These are phyloP conservation scores for Empidonax traillii DNA, from an alignment of 2,113 vertebrate genomes.

Conservation along the genomic window DNA sequence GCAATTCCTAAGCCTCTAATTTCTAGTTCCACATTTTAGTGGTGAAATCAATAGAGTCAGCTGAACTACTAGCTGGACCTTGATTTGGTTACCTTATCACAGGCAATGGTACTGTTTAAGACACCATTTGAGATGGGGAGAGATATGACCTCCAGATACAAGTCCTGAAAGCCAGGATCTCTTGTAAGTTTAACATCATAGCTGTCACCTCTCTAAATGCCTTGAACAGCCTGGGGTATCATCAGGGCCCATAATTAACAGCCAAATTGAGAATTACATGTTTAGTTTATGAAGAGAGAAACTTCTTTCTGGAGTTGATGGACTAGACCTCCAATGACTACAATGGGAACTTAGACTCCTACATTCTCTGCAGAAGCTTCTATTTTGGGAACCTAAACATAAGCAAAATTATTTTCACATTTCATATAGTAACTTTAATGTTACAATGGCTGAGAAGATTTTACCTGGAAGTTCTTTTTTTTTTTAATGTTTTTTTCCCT, in stretches of 20 bases:
- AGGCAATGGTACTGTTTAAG: not conserved
- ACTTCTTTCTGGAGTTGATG: not conserved
- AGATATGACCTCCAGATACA: not conserved
- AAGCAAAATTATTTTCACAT: not conserved
- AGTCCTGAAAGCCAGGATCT: not conserved
- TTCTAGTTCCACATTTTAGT: not conserved
- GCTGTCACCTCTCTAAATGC: not conserved
- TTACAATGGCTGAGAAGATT: not conserved
- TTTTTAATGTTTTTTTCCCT: not conserved
- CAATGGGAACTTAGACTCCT: not conserved
- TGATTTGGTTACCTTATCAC: not conserved
- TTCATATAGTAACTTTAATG: not conserved
- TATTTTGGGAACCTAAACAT: not conserved
- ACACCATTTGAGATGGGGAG: not conserved
- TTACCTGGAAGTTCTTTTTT: not conserved
- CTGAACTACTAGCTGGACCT: not conserved
- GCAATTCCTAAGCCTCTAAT: not conserved
- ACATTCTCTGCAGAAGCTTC: not conserved
- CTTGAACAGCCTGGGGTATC: not conserved
- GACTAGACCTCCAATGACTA: too few species aligned
- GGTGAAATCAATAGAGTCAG: not conserved
- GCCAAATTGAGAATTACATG: accelerated
- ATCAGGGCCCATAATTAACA: not conserved
- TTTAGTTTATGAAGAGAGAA: not conserved
- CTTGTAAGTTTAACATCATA: not conserved